phyloP scores from a whole-genome alignment of 2,113 vertebrate species.

The crab-eating macaque (Macaca fascicularis) region T2T-MFA8v1.1 NC_088388.1:122449501-122450000 shows the following conservation, averaged over 20 bases:
- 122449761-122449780: background rate
- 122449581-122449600: background rate
- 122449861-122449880: background rate
- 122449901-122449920: constrained; percentile 1
- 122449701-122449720: background rate
- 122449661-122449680: background rate
- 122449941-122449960: background rate
- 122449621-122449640: constrained; percentile 6
- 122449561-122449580: background rate
- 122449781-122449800: background rate
- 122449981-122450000: background rate
- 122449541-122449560: background rate
- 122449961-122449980: background rate
- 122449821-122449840: background rate
- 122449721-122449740: background rate
- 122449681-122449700: background rate
- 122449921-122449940: background rate
- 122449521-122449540: background rate
- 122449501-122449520: background rate
- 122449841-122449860: background rate
- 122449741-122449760: background rate
- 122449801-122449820: background rate
- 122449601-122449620: background rate
- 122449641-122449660: background rate
- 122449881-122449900: background rate